Conservation (phyloP, 1,140 invertebrate genomes). For the Riptortus pedestris region DNA sequence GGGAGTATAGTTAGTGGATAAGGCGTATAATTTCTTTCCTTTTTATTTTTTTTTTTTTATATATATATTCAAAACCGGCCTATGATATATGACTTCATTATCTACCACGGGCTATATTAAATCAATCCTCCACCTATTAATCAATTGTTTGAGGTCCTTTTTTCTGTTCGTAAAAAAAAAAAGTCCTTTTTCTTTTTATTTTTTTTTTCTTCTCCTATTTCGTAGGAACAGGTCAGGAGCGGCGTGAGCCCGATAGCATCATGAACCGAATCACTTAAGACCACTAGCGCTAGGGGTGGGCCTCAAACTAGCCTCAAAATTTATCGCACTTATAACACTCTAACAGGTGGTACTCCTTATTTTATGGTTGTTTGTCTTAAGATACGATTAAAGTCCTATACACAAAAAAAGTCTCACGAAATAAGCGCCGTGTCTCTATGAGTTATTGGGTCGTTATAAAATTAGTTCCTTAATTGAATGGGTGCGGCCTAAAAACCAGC, state of each 20-base stretch:
- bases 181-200: neutral
- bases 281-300: too few species aligned
- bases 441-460: too few species aligned
- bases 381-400: too few species aligned
- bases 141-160: constrained; percentile 3
- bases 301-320: too few species aligned
- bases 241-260: neutral
- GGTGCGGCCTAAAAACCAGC: too few species aligned
- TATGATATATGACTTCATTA: constrained; percentile 18
- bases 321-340: too few species aligned
- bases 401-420: too few species aligned
- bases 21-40: neutral
- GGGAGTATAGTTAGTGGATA: neutral
- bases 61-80: constrained; percentile 2
- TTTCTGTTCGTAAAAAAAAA: neutral
- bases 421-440: too few species aligned
- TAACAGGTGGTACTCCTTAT: too few species aligned
- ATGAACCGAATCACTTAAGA: neutral
- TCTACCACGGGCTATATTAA: neutral
- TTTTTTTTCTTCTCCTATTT: neutral
- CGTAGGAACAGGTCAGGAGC: neutral
- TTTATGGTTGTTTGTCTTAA: too few species aligned
- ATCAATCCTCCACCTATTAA: constrained; percentile 10
- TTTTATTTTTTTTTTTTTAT: neutral
- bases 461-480: too few species aligned